Evolutionary conservation across 2,797 vertebrate species (phyloP).

Genomic region (Anolis apletophallus): DNA sequence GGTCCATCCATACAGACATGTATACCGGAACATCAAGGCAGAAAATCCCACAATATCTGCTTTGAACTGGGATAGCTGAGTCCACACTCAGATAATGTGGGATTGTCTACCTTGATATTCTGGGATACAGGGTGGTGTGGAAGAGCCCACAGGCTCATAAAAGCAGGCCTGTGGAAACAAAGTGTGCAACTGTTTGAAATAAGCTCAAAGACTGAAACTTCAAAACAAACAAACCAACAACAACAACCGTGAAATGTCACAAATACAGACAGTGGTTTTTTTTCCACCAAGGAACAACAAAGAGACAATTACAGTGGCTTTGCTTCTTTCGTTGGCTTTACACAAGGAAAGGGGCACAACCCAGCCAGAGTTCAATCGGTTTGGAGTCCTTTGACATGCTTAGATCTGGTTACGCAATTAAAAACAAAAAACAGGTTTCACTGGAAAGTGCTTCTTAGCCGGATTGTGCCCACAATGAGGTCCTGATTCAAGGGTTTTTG

Average conservation of each 20-base stretch:
- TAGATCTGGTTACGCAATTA: neutral
- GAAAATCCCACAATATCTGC: too few relatives aligned
- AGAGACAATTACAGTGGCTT: constrained; percentile 66
- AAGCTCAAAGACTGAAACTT: constrained; percentile 58
- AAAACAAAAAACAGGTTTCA: neutral
- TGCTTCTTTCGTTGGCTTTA: constrained; percentile 47
- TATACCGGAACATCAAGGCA: too few relatives aligned
- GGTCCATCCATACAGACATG: too few relatives aligned
- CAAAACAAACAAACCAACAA: neutral
- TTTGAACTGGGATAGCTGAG: too few relatives aligned
- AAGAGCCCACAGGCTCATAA: constrained; percentile 25
- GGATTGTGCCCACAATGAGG: constrained; percentile 64
- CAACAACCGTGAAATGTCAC: constrained; percentile 47
- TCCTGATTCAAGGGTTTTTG: constrained; percentile 63
- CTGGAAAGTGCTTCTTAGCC: constrained; percentile 33
- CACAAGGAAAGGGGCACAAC: constrained; percentile 39
- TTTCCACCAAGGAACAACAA: constrained; percentile 63
- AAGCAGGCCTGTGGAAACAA: constrained; percentile 61
- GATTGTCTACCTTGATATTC: too few relatives aligned
- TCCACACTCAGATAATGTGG: too few relatives aligned
- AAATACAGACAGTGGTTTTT: constrained; percentile 51
- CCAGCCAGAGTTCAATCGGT: neutral
- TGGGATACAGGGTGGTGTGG: too few relatives aligned
- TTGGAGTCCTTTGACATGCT: constrained; percentile 29
- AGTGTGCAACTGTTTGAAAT: constrained; percentile 58